phyloP scores from a whole-genome alignment of 1,140 invertebrate genomes.

The Venturia canescens region DNA sequence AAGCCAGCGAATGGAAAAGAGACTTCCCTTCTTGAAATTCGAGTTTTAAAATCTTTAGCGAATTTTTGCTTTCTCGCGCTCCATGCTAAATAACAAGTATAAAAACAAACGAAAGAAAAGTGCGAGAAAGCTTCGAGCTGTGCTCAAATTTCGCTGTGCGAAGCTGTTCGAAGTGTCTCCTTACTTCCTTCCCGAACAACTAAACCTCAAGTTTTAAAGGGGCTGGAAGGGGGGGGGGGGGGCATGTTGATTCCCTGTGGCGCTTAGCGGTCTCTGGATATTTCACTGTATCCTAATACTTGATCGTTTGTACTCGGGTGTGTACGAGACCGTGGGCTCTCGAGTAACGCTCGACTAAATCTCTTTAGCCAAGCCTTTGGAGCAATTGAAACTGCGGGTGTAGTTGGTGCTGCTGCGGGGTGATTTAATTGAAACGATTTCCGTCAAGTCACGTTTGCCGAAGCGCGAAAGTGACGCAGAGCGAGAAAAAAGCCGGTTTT shows the following conservation, averaged over 20 bases:
- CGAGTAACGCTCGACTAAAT: conserved; percentile 12
- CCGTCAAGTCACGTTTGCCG: conserved; percentile 55
- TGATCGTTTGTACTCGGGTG: conserved; percentile 33
- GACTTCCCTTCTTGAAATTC: too few species aligned
- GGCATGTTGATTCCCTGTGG: neutral
- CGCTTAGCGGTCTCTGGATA: neutral
- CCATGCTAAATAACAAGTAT: neutral
- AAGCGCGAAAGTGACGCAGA: conserved; percentile 41
- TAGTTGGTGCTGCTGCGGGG: neutral
- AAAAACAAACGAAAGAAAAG: neutral
- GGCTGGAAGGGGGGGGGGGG: neutral
- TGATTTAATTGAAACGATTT: conserved; percentile 61
- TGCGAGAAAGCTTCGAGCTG: neutral
- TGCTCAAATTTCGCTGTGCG: neutral
- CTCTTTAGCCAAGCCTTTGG: neutral
- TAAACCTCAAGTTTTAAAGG: neutral
- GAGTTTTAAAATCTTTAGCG: too few species aligned
- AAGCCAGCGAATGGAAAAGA: too few species aligned
- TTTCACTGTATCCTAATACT: conserved; percentile 35
- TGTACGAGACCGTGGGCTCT: conserved; percentile 28
- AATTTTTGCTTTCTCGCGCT: neutral
- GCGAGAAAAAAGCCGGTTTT: neutral
- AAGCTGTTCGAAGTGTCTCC: neutral
- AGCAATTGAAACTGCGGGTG: neutral
- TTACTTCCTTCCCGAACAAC: neutral